Base-by-base conservation (phyloP, 23 tunicate species). In the Halocynthia roretzi region DNA sequence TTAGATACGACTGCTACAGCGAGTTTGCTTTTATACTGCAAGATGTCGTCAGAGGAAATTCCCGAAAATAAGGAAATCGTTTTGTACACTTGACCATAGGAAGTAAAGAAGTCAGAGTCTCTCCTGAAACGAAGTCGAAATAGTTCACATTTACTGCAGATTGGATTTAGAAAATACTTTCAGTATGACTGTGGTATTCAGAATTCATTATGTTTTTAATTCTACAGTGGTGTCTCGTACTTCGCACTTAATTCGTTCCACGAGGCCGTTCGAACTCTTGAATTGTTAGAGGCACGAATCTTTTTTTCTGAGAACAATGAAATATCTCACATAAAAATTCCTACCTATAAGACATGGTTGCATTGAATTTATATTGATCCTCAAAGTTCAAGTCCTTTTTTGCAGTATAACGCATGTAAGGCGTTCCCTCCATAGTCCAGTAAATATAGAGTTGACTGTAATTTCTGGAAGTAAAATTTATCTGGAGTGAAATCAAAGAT, bases 331-430 rank as follows among this genome's bases (percentile, higher is more conserved):
- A 31, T 31, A 31, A 0, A 2, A 14, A 58, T 40, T 20, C 70
- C 10, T 65, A 65, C 70, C 70, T 65, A 2, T 65, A 65, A 65
- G 70, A 20, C 15, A 11, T 10, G 0, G 70, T 65, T 15, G 70
- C 70, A 48, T 65, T 65, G 70, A 65, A 65, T 6, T 48, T 48
- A 65, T 10, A 65, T 65, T 65, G 48, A 15, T 65, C 70, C 10
- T 11, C 70, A 15, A 20, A 65, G 19, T 8, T 11, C 19, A 65
- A 65, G 44, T 31, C 44, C 5, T 65, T 65, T 65, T 48, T 65
- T 40, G 22, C 48, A 65, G 22, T 20, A 20, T 65, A 20, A 15
- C 9, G 31, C 15, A 65, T 48, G 19, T 40, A 65, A 10, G 70
- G 10, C 22, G 70, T 20, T 20, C 48, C 22, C 31, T 65, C 70